Evolutionary conservation across 23 tunicate species (phyloP).

Genomic region (Corella eumyota): DNA sequence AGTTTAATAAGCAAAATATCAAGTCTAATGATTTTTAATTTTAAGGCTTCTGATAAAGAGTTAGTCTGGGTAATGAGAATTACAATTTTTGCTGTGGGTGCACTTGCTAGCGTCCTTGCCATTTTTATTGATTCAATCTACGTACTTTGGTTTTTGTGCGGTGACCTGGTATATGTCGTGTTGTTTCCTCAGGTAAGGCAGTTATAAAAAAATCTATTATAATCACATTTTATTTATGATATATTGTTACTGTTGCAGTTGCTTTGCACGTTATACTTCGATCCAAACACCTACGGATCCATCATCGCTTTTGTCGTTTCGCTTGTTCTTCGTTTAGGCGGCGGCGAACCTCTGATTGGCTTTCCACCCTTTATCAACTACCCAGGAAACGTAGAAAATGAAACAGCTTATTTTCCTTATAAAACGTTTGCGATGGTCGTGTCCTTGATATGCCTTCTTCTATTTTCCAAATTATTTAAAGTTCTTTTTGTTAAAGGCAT

Average conservation of each 20-base stretch:
- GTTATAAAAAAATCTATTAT: no score
- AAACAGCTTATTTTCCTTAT: no score
- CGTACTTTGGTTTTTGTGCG: slow-evolving; percentile 36
- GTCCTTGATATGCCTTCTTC: slow-evolving; percentile 17
- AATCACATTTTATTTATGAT: no score
- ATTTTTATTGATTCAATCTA: slow-evolving; percentile 57
- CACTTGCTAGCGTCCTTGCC: slow-evolving; percentile 23
- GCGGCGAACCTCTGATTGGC: slow-evolving; percentile 53
- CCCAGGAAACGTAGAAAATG: slow-evolving; percentile 15
- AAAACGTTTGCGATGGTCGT: slow-evolving; percentile 42
- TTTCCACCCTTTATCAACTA: slow-evolving; percentile 44
- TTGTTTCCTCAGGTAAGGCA: slow-evolving; percentile 90
- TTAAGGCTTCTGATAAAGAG: slow-evolving; percentile 42
- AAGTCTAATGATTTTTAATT: no score
- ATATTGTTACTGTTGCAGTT: slow-evolving; percentile 27
- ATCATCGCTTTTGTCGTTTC: slow-evolving; percentile 30
- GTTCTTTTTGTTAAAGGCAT: slow-evolving; percentile 19
- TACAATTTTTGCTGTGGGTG: slow-evolving; percentile 36
- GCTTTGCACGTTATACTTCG: slow-evolving; percentile 40
- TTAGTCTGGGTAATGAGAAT: slow-evolving; percentile 40
- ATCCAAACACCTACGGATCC: slow-evolving; percentile 76
- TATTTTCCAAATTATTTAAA: slow-evolving; percentile 9
- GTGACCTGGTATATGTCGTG: slow-evolving; percentile 61
- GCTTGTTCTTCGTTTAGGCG: slow-evolving; percentile 53
- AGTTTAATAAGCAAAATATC: no score